Evolutionary conservation across 2,888 invertebrate genomes (phyloP).

Genomic region (Apodemia hepburni): DNA sequence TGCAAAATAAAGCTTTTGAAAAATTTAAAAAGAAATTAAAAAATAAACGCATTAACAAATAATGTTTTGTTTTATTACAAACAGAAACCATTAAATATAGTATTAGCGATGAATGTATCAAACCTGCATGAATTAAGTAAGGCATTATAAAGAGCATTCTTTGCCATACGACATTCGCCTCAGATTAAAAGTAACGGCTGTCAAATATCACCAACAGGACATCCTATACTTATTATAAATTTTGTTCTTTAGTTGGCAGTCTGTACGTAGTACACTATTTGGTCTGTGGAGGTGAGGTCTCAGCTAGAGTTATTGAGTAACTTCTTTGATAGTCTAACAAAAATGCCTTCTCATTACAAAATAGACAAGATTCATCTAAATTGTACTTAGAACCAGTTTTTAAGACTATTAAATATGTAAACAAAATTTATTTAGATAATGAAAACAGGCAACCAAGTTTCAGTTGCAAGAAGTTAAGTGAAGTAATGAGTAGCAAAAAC

Average conservation of each 20-base stretch:
- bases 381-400: slow-evolving; percentile 23
- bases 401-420: neutral
- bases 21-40: slow-evolving; percentile 7
- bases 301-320: neutral
- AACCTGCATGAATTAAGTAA: too few relatives aligned
- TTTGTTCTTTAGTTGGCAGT: too few relatives aligned
- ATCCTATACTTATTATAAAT: too few relatives aligned
- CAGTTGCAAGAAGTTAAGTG: slow-evolving; percentile 9
- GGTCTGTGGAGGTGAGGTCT: slow-evolving; percentile 1
- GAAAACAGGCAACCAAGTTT: neutral
- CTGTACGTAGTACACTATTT: neutral
- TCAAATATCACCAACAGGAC: slow-evolving; percentile 9
- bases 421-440: neutral
- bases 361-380: slow-evolving; percentile 22
- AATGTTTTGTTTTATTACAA: neutral
- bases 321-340: slow-evolving; percentile 18
- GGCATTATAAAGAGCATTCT: too few relatives aligned
- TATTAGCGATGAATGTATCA: too few relatives aligned
- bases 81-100: too few relatives aligned
- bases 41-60: slow-evolving; percentile 10
- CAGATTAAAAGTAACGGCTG: neutral
- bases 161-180: too few relatives aligned
- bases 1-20: slow-evolving; percentile 7
- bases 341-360: slow-evolving; percentile 27
- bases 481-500: slow-evolving; percentile 20